phyloP scores from a whole-genome alignment of 2,797 vertebrate genomes.

The Phrynocephalus vlangalii region DNA sequence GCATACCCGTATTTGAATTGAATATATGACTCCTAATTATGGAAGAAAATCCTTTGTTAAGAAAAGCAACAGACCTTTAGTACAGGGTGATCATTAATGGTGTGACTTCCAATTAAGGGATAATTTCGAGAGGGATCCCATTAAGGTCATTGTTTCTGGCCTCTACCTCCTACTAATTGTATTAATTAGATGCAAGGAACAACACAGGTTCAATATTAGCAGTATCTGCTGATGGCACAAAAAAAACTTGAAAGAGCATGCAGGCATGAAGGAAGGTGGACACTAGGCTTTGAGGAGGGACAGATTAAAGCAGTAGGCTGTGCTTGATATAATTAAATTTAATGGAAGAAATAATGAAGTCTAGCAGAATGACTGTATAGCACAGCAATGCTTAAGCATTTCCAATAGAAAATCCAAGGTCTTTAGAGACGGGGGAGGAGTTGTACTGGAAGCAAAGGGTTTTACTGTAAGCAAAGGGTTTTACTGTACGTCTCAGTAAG shows the following conservation, averaged over 20 bases:
- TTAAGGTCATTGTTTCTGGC: conserved; percentile 19
- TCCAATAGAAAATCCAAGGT: not conserved
- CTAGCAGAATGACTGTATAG: conserved; percentile 22
- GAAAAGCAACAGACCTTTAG: conserved; percentile 38
- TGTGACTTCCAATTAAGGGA: conserved; percentile 27
- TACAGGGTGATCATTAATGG: not conserved
- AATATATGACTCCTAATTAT: conserved; percentile 22
- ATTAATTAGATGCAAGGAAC: conserved; percentile 52
- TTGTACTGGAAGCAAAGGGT: not conserved
- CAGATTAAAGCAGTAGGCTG: conserved; percentile 40
- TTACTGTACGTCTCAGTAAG: not conserved
- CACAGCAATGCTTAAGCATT: not conserved
- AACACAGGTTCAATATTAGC: conserved; percentile 54
- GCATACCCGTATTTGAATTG: not conserved
- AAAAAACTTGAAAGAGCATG: conserved; percentile 41
- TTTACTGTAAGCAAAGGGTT: not conserved
- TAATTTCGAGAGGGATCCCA: conserved; percentile 33
- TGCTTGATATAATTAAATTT: conserved; percentile 48
- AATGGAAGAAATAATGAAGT: conserved; percentile 48
- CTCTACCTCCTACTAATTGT: conserved; percentile 42
- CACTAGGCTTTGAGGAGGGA: conserved; percentile 44
- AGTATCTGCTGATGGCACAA: conserved; percentile 44
- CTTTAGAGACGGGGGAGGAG: not conserved
- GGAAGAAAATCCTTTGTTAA: conserved; percentile 11
- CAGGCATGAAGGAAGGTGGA: conserved; percentile 8